Base-by-base conservation (phyloP, 2,888 invertebrate genomes). In the Diaperis boleti region DNA sequence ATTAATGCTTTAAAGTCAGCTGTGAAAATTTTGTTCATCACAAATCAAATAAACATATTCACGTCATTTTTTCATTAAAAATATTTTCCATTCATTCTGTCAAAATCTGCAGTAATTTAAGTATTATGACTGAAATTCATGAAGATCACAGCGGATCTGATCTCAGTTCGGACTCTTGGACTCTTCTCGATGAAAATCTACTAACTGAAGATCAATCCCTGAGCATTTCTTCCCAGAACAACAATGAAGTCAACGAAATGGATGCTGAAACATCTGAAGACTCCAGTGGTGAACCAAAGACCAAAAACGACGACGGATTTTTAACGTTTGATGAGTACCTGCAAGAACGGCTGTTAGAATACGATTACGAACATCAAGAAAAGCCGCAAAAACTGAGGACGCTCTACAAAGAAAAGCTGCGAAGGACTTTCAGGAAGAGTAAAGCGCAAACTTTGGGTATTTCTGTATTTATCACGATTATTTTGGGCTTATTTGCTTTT, bases 311-410 rank as follows among this genome's bases (percentile, higher is more conserved):
- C 29, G 56, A 69, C 26, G 72, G 70, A 10, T 73, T 70, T 42
- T 33, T 69, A n/a, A 69, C 71, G 8, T 66, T 73, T 26, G 70
- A 71, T 17, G 74, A 74, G 59, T 72, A 64, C 47, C 41, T 72
- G n/a, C 65, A 66, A 33, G 70, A 69, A 17, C 59, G 66, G 6
- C 61, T 71, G 29, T 18, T 71, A 1, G 64, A 66, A 15, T 66
- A 71, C 31, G 71, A 74, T 45, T 69, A 69, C 33, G 68, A 63
- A 33, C 14, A 33, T 1, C 33, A 44, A 11, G 45, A 61, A n/a
- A 55, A 44, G 17, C 44, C 54, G 2, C 33, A 45, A 8, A 61
- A 61, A 39, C 20, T 49, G 14, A 15, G 22, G 3, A 35, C 6
- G 5, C 6, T 42, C n/a, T 26, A 37, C 13, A 61, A 55, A 35